Conservation (phyloP, 2,888 invertebrate genomes). For the Coenonympha arcania region DNA sequence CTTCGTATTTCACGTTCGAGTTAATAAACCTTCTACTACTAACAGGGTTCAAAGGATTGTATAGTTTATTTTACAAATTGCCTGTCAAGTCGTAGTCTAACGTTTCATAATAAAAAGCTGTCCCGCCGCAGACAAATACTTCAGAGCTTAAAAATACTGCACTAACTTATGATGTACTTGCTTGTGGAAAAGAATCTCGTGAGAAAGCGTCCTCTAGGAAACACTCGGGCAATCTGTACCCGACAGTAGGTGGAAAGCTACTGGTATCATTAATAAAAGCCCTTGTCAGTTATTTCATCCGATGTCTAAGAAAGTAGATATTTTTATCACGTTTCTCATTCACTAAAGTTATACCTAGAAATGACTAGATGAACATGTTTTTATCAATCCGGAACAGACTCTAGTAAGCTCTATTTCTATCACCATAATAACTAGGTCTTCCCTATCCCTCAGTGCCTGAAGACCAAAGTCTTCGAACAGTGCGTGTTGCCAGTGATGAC, state of each 20-base stretch:
- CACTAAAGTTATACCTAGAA: neutral
- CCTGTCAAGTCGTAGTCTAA: neutral
- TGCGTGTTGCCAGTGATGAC: too few species aligned
- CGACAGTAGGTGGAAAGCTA: conserved; percentile 1
- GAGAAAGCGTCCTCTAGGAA: conserved; percentile 2
- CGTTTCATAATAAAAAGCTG: neutral
- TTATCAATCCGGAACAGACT: too few species aligned
- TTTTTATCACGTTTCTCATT: too few species aligned
- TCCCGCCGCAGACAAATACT: neutral
- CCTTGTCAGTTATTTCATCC: neutral
- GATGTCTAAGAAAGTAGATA: neutral
- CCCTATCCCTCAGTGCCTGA: too few species aligned
- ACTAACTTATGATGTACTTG: conserved; percentile 4
- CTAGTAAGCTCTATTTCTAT: too few species aligned
- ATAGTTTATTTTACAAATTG: neutral
- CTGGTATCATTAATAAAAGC: neutral
- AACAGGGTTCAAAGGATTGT: neutral
- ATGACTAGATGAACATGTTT: too few species aligned
- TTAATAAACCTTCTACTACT: too few species aligned
- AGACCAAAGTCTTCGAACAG: too few species aligned
- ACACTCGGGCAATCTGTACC: conserved; percentile 7
- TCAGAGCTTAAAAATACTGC: neutral
- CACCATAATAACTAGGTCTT: too few species aligned
- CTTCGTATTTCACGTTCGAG: too few species aligned
- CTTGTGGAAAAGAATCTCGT: neutral